Conservation (phyloP, 2,797 vertebrate species). For the Paedocypris micromegethes region DNA sequence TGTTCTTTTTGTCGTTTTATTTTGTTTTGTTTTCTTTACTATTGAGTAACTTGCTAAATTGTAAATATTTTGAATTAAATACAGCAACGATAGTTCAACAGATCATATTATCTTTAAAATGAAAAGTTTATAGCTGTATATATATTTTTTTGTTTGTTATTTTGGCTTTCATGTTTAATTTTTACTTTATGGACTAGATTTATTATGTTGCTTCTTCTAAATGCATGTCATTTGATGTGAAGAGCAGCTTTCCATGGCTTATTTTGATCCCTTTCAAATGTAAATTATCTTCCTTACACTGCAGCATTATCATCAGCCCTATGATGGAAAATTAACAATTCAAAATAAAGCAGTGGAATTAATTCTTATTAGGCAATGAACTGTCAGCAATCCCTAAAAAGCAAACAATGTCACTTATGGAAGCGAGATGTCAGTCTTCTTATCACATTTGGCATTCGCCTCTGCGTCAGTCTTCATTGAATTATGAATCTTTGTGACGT, state of each 20-base stretch:
- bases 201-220: not conserved
- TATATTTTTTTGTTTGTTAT: conserved; percentile 2
- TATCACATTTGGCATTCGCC: not conserved
- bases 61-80: too few species aligned
- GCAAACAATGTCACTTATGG: conserved; percentile 7
- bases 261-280: conserved; percentile 46
- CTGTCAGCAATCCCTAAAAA: conserved; percentile 22
- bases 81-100: too few species aligned
- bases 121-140: not conserved
- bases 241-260: conserved; percentile 29
- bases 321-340: conserved; percentile 37
- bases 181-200: too few species aligned
- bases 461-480: conserved; percentile 16
- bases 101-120: not conserved
- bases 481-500: not conserved
- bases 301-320: conserved; percentile 25
- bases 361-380: conserved; percentile 28
- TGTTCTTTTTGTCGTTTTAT: too few species aligned
- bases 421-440: conserved; percentile 15
- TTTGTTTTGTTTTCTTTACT: too few species aligned
- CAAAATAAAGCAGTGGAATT: conserved; percentile 37
- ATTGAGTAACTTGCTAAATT: too few species aligned
- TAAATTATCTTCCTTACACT: conserved; percentile 27
- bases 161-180: too few species aligned
- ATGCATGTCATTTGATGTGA: conserved; percentile 36